A percentile compares a stretch with the other conserved stretches of the same genome.
Conservation (phyloP, 2,797 vertebrate genomes). For the Galaxias olidus region DNA sequence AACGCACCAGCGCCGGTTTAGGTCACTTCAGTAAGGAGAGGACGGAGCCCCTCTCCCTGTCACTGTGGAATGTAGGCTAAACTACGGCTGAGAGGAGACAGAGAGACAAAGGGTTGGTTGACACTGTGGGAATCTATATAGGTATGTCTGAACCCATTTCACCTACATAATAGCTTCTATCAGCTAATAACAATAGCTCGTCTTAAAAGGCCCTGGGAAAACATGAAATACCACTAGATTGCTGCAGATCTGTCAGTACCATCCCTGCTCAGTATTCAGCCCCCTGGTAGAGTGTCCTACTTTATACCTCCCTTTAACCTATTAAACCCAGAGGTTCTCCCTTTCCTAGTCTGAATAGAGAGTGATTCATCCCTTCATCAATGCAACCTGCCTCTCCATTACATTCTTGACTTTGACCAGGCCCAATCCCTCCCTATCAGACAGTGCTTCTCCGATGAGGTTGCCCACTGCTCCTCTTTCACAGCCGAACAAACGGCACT, state of each 20-base stretch:
- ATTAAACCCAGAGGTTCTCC: slow-evolving; percentile 15
- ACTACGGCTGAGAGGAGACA: slow-evolving; percentile 53
- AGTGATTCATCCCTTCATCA: slow-evolving; percentile 10
- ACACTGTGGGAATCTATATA: slow-evolving; percentile 5
- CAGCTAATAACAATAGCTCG: too few relatives aligned
- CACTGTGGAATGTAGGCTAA: slow-evolving; percentile 51
- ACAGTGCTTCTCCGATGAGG: slow-evolving; percentile 32
- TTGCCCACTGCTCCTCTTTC: slow-evolving; percentile 53
- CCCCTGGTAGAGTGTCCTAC: too few relatives aligned
- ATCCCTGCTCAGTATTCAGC: too few relatives aligned
- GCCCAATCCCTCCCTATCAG: slow-evolving; percentile 34
- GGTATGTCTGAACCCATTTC: too few relatives aligned
- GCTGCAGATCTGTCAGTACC: too few relatives aligned
- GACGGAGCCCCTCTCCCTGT: slow-evolving; percentile 48
- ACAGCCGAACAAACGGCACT: slow-evolving; percentile 66
- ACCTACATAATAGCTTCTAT: too few relatives aligned
- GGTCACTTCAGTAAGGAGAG: slow-evolving; percentile 35
- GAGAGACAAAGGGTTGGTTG: slow-evolving; percentile 16
- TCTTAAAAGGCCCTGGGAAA: too few relatives aligned
- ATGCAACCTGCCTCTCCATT: slow-evolving; percentile 40
- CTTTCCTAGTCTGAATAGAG: slow-evolving; percentile 2
- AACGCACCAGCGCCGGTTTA: too few relatives aligned
- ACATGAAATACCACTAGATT: too few relatives aligned
- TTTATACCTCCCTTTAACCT: too few relatives aligned
- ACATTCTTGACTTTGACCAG: slow-evolving; percentile 53